Evolutionary conservation across 2,797 vertebrate species (phyloP).

Genomic region (Hafferia zeledoni): DNA sequence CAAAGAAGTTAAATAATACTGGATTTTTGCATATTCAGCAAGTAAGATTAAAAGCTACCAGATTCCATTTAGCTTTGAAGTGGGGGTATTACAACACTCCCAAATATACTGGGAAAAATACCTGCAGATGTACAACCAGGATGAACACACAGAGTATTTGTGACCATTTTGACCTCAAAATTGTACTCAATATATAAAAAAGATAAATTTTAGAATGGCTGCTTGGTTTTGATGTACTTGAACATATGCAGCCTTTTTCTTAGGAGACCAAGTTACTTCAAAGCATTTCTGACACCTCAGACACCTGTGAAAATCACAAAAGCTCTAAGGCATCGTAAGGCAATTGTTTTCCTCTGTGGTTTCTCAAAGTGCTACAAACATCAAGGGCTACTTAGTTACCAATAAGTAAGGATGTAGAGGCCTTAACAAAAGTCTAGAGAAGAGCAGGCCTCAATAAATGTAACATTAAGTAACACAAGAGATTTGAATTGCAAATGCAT

Average conservation of each 20-base stretch:
- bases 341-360: neutral
- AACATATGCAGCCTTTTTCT: neutral
- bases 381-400: neutral
- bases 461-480: neutral
- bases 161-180: neutral
- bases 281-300: conserved; percentile 2
- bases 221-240: neutral
- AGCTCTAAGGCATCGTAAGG: neutral
- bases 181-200: neutral
- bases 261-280: conserved; percentile 27
- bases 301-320: conserved; percentile 11
- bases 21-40: neutral
- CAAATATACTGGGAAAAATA: neutral
- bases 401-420: neutral
- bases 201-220: neutral
- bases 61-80: neutral
- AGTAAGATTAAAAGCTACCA: neutral
- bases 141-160: neutral
- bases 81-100: neutral
- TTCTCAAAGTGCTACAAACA: neutral
- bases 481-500: neutral
- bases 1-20: neutral
- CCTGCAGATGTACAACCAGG: neutral
- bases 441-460: neutral
- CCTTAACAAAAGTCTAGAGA: neutral